phyloP scores from a whole-genome alignment of 2,797 vertebrate genomes.

The Typhlichthys eigenmanni region DNA sequence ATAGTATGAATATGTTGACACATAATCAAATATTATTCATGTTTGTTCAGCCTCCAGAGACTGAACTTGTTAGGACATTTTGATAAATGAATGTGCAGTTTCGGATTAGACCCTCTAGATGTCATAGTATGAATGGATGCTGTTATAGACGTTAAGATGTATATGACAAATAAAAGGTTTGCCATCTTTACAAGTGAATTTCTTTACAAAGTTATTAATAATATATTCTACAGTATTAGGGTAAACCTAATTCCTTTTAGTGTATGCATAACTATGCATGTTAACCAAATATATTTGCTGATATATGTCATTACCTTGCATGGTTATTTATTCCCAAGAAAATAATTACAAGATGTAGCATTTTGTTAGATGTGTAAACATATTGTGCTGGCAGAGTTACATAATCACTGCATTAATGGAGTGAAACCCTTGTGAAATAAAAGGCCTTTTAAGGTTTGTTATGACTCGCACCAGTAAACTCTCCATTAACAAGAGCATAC shows the following conservation, averaged over 20 bases:
- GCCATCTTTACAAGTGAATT: background rate
- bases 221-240: too few relatives aligned
- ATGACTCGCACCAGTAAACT: background rate
- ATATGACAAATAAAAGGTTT: constrained; percentile 37
- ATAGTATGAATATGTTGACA: constrained; percentile 18
- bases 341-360: too few relatives aligned
- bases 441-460: background rate
- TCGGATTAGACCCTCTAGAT: constrained; percentile 46
- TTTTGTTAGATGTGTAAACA: background rate
- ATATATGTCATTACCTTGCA: too few relatives aligned
- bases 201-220: background rate
- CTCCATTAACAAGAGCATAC: constrained; percentile 1
- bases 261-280: too few relatives aligned
- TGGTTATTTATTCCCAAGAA: too few relatives aligned
- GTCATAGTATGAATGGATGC: constrained; percentile 45
- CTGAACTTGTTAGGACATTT: constrained; percentile 34
- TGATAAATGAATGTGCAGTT: constrained; percentile 41
- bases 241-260: too few relatives aligned
- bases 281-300: too few relatives aligned
- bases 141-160: constrained; percentile 48
- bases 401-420: constrained; percentile 2
- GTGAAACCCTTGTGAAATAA: background rate
- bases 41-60: constrained; percentile 29
- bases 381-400: background rate
- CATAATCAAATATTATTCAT: constrained; percentile 49